phyloP scores from a whole-genome alignment of 2,797 vertebrate species.

The Hippopotamyrus pictus region DNA sequence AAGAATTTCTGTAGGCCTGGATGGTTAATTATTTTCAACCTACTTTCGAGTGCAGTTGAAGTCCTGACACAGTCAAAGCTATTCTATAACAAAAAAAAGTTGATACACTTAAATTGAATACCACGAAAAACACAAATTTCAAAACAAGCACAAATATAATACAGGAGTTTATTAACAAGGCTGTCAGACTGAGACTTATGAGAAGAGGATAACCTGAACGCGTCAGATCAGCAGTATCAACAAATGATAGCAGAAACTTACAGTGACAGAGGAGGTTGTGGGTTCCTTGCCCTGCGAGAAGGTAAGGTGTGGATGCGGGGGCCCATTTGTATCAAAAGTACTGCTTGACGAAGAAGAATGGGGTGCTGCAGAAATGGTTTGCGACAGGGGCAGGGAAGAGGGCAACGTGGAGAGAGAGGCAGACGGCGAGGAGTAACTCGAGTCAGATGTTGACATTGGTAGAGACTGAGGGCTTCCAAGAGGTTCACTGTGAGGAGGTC shows the following conservation, averaged over 20 bases:
- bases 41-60: conserved; percentile 76
- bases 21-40: conserved; percentile 45
- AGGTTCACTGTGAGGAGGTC: conserved; percentile 66
- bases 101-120: neutral
- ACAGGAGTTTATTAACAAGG: neutral
- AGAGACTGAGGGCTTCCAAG: conserved; percentile 74
- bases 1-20: neutral
- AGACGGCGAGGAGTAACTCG: conserved; percentile 71
- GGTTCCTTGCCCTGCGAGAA: conserved; percentile 63
- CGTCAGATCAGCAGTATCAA: neutral
- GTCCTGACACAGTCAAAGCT: conserved; percentile 74
- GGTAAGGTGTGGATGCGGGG: conserved; percentile 55
- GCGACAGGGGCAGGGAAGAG: conserved; percentile 54
- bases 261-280: conserved; percentile 58
- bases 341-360: conserved; percentile 43
- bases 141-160: neutral
- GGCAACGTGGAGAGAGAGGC: conserved; percentile 71
- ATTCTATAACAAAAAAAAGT: conserved; percentile 63
- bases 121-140: neutral
- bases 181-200: neutral
- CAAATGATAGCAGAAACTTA: conserved; percentile 45
- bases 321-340: conserved; percentile 64
- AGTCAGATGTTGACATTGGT: conserved; percentile 67
- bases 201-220: neutral
- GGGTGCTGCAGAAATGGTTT: conserved; percentile 34